These are phyloP conservation scores for Mycteria americana DNA, from an alignment of 2,797 vertebrate genomes.

Conservation along the genomic window DNA sequence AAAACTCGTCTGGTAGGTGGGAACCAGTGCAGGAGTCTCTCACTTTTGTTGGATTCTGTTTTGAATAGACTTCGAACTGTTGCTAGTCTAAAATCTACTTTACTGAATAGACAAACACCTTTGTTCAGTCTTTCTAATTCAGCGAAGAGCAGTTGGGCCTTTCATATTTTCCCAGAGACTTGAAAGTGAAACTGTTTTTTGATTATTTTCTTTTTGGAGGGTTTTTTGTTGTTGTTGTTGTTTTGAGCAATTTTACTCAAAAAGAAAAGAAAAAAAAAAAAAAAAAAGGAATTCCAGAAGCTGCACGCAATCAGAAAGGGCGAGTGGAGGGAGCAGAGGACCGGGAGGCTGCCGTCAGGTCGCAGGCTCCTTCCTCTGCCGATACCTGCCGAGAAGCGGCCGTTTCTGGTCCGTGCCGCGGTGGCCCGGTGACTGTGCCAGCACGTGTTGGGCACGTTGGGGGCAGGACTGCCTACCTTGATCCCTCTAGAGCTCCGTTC, in stretches of 20 bases:
- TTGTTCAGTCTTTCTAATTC: background rate
- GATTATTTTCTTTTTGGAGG: background rate
- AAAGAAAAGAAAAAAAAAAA: background rate
- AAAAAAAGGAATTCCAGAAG: background rate
- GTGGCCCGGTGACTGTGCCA: background rate
- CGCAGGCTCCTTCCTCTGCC: background rate
- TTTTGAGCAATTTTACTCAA: background rate
- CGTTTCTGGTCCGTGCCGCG: background rate
- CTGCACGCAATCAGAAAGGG: background rate
- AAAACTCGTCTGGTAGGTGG: background rate
- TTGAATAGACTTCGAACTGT: slow-evolving; percentile 32
- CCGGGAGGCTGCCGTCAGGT: background rate
- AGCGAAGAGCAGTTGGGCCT: slow-evolving; percentile 34
- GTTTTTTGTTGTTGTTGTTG: background rate
- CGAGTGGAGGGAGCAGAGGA: background rate
- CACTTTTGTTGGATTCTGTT: background rate
- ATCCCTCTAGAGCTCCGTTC: background rate
- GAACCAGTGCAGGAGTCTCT: background rate
- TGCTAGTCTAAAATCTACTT: background rate
- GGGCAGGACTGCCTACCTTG: background rate
- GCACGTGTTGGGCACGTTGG: background rate
- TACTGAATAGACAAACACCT: slow-evolving; percentile 5
- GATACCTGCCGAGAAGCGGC: background rate
- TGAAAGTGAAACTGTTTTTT: background rate
- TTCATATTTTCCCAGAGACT: slow-evolving; percentile 38